Evolutionary conservation across 2,888 invertebrate species (phyloP).

Genomic region (Sceliomorpha sp.): DNA sequence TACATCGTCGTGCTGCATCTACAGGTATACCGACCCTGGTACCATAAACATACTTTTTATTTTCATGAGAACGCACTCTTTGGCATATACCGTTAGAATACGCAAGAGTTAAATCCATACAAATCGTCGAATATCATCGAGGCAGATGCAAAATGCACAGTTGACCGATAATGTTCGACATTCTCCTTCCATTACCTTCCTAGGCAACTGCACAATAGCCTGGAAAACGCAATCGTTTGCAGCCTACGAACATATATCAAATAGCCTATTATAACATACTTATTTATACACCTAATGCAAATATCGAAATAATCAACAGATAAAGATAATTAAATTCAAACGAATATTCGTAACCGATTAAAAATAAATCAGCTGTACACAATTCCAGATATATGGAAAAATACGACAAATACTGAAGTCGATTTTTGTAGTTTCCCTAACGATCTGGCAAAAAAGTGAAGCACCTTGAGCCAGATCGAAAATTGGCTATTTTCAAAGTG

Average conservation of each 20-base stretch:
- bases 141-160: constrained; percentile 45
- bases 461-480: too few species aligned
- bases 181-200: constrained; percentile 54
- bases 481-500: too few species aligned
- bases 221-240: constrained; percentile 32
- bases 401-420: too few species aligned
- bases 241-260: constrained; percentile 19
- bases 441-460: too few species aligned
- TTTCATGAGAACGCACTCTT: constrained; percentile 57
- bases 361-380: too few species aligned
- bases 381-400: too few species aligned
- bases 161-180: constrained; percentile 51
- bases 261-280: constrained; percentile 35
- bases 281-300: constrained; percentile 30
- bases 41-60: constrained; percentile 72
- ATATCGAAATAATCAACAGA: too few species aligned
- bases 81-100: constrained; percentile 56
- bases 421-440: too few species aligned
- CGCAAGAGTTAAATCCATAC: constrained; percentile 45
- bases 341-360: too few species aligned
- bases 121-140: constrained; percentile 55
- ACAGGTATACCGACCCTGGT: constrained; percentile 63
- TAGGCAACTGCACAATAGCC: constrained; percentile 44
- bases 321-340: too few species aligned
- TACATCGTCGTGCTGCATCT: constrained; percentile 64